A percentile compares a stretch with the other conserved stretches of the same genome.
Conservation (phyloP, 2,113 vertebrate species). For the Diadophis punctatus region DNA sequence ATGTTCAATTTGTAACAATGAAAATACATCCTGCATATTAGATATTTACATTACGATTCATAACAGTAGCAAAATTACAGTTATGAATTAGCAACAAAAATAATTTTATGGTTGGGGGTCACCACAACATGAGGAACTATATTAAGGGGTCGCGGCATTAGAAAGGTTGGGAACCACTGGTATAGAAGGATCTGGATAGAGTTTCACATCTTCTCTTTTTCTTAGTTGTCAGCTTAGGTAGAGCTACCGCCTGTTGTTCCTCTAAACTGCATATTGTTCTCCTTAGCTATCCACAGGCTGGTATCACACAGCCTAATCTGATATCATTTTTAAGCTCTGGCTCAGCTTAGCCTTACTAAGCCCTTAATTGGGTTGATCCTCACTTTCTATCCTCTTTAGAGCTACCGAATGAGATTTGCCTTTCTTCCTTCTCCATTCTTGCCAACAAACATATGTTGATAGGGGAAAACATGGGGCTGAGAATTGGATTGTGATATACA, state of each 20-base stretch:
- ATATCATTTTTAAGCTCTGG: background rate
- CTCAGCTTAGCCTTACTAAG: conserved; percentile 21
- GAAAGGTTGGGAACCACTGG: no score
- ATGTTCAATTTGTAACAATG: no score
- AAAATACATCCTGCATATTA: no score
- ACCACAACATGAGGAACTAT: no score
- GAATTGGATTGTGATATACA: conserved; percentile 8
- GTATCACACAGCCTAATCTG: conserved; percentile 17
- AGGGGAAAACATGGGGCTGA: conserved; percentile 6
- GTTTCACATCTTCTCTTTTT: background rate
- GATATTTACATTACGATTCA: no score
- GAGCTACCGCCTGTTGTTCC: conserved; percentile 1
- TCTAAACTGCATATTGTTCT: background rate
- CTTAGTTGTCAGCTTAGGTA: background rate
- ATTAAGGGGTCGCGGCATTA: no score
- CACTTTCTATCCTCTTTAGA: conserved; percentile 37
- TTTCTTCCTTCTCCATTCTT: background rate
- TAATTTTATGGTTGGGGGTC: no score
- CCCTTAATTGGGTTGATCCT: conserved; percentile 18
- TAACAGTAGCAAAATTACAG: no score
- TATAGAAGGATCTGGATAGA: background rate
- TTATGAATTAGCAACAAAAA: no score
- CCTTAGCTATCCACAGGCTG: conserved; percentile 28
- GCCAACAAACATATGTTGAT: conserved; percentile 17
- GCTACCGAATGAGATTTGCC: conserved; percentile 32